phyloP scores from a whole-genome alignment of 2,888 invertebrate species.

The Agonopterix heracliana region DNA sequence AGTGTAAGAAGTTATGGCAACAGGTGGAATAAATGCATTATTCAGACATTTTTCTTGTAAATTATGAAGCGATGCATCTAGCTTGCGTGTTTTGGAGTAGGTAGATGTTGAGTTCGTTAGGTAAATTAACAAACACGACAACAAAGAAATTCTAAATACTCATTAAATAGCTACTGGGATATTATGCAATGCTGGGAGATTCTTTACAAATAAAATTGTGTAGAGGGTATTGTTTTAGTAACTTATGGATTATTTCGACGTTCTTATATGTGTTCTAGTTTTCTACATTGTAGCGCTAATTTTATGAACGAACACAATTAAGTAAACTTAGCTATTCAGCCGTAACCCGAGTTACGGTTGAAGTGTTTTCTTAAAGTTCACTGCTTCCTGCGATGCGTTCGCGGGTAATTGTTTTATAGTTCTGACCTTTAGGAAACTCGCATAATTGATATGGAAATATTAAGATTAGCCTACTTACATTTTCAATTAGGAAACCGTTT shows the following conservation, averaged over 20 bases:
- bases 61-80: constrained; percentile 45
- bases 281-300: not conserved
- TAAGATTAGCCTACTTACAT: not conserved
- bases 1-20: constrained; percentile 37
- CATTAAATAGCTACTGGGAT: no score
- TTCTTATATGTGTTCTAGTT: no score
- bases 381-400: constrained; percentile 33
- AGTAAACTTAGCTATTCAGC: constrained; percentile 45
- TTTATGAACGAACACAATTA: constrained; percentile 29
- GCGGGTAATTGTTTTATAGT: constrained; percentile 15
- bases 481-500: no score
- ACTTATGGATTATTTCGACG: no score
- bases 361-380: constrained; percentile 52
- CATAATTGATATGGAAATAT: constrained; percentile 4
- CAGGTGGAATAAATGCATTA: constrained; percentile 50
- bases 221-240: no score
- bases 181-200: no score
- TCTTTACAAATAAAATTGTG: no score
- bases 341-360: constrained; percentile 45
- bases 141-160: no score
- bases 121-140: constrained; percentile 8
- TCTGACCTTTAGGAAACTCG: constrained; percentile 34
- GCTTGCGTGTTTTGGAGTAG: constrained; percentile 56
- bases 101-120: constrained; percentile 23
- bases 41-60: constrained; percentile 60